Evolutionary conservation across 2,888 invertebrate genomes (phyloP), one percentile per base, ranked within the genome.

Genomic region (Labia minor): DNA sequence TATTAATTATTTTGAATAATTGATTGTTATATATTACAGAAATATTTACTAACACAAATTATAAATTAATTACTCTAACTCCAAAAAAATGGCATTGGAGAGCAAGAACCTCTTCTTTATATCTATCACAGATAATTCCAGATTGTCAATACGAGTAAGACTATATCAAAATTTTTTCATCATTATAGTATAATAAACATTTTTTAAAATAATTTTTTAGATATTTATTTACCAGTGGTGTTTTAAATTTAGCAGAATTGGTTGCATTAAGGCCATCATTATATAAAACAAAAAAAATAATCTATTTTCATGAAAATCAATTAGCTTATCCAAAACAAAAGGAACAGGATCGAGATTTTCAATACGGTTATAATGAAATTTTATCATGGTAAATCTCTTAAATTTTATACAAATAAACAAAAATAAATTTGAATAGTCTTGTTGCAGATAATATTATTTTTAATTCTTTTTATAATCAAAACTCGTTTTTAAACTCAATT

Each of bases 1-100:
- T 72, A 70, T 49, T 61, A 66, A 20, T 69, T 66, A 21, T n/a
- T n/a, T n/a, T n/a, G n/a, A n/a, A n/a, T n/a, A n/a, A n/a, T n/a
- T n/a, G n/a, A n/a, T n/a, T n/a, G 26, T 21, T 19, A 21, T 67
- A 66, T 33, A 10, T 66, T 37, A 63, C 19, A 19, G 21, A n/a
- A 6, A 33, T 4, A 21, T 16, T 33, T 18, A 65, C 2, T n/a
- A 20, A 19, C 11, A n/a, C 11, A 11, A 49, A 37, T 66, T 18
- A 6, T 19, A 62, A 62, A 63, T 10, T 63, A 10, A 77, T 83
- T 21, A 83, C 83, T 62, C 77, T 89, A 74, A 79, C 85, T 1
- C 85, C 85, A 6, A 88, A 87, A 73, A 89, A 89, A 74, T 90
- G 89, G 89, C 89, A 87, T 72, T 90, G 89, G 89, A 77, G 86